Evolutionary conservation across 2,888 invertebrate species (phyloP).

Genomic region (Calameuta pallipes): DNA sequence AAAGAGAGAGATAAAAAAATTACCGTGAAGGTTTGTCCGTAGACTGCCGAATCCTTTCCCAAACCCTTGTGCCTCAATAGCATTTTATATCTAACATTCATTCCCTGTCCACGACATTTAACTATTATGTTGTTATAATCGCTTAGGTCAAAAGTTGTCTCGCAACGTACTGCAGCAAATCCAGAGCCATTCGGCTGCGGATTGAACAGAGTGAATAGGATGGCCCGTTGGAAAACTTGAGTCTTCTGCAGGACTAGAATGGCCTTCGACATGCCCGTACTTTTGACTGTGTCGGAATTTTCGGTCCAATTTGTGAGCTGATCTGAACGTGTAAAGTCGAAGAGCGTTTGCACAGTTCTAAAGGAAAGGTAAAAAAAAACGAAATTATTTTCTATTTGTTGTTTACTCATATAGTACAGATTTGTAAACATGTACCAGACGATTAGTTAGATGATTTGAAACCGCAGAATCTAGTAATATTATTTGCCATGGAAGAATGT

Average conservation of each 20-base stretch:
- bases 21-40: conserved; percentile 63
- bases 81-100: conserved; percentile 63
- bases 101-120: conserved; percentile 62
- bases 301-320: conserved; percentile 60
- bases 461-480: no score
- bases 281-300: conserved; percentile 63
- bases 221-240: conserved; percentile 59
- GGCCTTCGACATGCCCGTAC: conserved; percentile 65
- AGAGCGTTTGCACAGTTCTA: conserved; percentile 37
- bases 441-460: no score
- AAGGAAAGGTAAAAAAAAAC: no score
- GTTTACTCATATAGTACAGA: no score
- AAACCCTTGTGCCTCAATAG: conserved; percentile 60
- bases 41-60: conserved; percentile 55
- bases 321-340: conserved; percentile 48
- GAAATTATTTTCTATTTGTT: no score
- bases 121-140: conserved; percentile 52
- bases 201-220: conserved; percentile 66
- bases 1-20: background rate
- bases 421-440: no score
- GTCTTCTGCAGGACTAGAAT: conserved; percentile 62
- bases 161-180: conserved; percentile 62
- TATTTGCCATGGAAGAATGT: no score
- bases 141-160: conserved; percentile 54
- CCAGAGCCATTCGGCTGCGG: conserved; percentile 65